Evolutionary conservation across 2,113 vertebrate species (phyloP).

Genomic region (Gulo gulo): DNA sequence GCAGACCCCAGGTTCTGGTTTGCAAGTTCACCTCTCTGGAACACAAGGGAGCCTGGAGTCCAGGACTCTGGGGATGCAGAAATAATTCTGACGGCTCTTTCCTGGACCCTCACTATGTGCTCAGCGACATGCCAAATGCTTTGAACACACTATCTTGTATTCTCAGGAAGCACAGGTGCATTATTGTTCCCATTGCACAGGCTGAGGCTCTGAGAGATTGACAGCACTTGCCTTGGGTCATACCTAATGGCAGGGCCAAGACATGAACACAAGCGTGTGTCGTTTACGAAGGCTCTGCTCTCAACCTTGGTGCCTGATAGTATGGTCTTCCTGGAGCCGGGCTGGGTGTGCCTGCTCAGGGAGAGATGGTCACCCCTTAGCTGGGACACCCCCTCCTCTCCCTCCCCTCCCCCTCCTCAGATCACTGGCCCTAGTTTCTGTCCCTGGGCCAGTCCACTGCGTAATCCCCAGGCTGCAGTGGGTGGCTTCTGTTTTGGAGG

Average conservation of each 20-base stretch:
- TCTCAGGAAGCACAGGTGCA: not conserved
- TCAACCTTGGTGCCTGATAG: not conserved
- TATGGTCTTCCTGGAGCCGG: not conserved
- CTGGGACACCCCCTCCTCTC: not conserved
- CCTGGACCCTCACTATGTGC: accelerated
- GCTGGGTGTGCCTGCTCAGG: not conserved
- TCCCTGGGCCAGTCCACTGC: not conserved
- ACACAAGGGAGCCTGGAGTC: not conserved
- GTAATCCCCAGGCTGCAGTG: not conserved
- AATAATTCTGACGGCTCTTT: not conserved
- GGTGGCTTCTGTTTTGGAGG: not conserved
- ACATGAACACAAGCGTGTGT: not conserved
- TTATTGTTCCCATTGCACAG: not conserved
- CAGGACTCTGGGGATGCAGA: not conserved
- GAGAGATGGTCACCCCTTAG: not conserved
- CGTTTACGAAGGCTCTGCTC: not conserved
- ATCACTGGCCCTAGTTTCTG: not conserved
- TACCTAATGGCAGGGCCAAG: not conserved
- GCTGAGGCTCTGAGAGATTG: not conserved
- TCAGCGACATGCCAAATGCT: accelerated
- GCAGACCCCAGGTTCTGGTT: not conserved
- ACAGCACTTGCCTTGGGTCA: not conserved
- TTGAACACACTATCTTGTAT: accelerated
- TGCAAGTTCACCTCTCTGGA: not conserved
- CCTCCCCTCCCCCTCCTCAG: not conserved